These are phyloP conservation scores for Entelurus aequoreus DNA, from an alignment of 2,113 vertebrate genomes.

Conservation along the genomic window DNA sequence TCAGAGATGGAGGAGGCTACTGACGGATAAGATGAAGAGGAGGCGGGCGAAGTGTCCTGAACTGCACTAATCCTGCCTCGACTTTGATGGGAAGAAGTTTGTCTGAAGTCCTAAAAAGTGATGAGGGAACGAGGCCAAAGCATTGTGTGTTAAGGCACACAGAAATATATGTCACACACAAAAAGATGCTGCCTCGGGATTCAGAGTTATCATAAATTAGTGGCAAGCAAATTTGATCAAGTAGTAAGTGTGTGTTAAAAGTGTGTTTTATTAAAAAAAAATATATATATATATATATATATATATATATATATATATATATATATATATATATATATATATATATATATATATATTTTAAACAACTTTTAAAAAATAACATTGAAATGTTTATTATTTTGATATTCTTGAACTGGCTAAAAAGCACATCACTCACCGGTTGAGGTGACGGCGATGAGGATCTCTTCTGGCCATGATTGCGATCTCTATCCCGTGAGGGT, in stretches of 20 bases:
- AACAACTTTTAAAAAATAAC: no score
- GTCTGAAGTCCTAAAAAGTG: slow-evolving; percentile 53
- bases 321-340: no score
- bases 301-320: no score
- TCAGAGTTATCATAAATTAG: slow-evolving; percentile 5
- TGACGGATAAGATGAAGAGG: slow-evolving; percentile 79
- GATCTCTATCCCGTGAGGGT: slow-evolving; percentile 81
- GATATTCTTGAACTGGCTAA: neutral
- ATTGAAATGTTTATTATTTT: neutral
- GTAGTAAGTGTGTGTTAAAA: no score
- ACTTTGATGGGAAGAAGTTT: slow-evolving; percentile 42
- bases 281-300: no score
- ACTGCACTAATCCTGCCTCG: slow-evolving; percentile 43
- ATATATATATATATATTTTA: no score
- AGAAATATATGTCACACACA: slow-evolving; percentile 18
- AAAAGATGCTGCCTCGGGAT: slow-evolving; percentile 1
- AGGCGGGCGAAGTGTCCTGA: slow-evolving; percentile 56
- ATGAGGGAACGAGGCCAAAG: slow-evolving; percentile 33
- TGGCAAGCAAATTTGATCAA: slow-evolving; percentile 24
- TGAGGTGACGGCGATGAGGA: slow-evolving; percentile 76
- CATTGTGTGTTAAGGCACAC: slow-evolving; percentile 33
- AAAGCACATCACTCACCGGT: slow-evolving; percentile 72
- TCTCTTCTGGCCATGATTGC: slow-evolving; percentile 60
- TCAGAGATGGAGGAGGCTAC: slow-evolving; percentile 88
- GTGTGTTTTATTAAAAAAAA: no score